phyloP scores from a whole-genome alignment of 2,113 vertebrate genomes.

The Motacilla alba region DNA sequence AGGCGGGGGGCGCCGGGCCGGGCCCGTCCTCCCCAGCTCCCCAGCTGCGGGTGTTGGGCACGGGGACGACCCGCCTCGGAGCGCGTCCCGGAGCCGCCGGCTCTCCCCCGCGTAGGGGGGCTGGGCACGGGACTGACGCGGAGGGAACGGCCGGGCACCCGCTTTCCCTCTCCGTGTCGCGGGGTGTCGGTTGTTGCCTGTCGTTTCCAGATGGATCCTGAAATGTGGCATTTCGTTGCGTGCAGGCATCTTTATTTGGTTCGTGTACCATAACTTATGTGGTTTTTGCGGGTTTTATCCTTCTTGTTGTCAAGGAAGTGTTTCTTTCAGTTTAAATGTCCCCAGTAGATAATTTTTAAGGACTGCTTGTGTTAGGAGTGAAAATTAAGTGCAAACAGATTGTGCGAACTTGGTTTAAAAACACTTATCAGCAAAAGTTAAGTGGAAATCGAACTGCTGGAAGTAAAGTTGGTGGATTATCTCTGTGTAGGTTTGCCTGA shows the following conservation, averaged over 20 bases:
- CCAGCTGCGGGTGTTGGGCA: background rate
- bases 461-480: background rate
- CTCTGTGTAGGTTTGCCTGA: background rate
- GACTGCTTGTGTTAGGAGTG: background rate
- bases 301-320: too few species aligned
- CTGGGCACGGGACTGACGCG: background rate
- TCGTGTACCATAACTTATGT: fast-evolving
- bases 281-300: background rate
- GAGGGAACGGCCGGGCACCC: background rate
- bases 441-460: background rate
- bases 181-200: background rate
- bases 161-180: background rate
- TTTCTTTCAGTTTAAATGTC: background rate
- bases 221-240: background rate
- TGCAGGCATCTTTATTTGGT: background rate
- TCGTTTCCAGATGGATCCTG: background rate
- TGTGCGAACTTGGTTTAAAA: background rate
- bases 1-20: background rate
- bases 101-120: background rate
- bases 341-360: background rate
- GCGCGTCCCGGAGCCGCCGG: background rate
- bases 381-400: background rate
- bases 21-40: background rate
- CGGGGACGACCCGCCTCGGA: fast-evolving
- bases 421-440: background rate